phyloP scores from a whole-genome alignment of 2,888 invertebrate genomes.

The Aspidapion aeneum region DNA sequence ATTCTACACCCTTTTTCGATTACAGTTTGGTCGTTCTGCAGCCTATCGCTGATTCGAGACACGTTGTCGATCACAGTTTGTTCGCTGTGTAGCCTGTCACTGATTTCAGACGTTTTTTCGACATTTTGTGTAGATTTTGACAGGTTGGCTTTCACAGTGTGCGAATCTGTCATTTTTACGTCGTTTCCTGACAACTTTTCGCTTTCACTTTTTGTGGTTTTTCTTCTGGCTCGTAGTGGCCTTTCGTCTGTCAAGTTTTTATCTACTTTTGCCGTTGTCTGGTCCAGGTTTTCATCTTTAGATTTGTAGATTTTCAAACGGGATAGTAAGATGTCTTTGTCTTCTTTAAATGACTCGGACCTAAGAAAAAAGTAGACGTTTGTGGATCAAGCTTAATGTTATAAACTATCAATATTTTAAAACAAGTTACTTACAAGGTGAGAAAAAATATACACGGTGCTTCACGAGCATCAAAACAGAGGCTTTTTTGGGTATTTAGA shows the following conservation, averaged over 20 bases:
- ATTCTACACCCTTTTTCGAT: background rate
- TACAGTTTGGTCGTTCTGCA: background rate
- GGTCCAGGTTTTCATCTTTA: constrained; percentile 29
- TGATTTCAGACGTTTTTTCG: background rate
- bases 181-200: constrained; percentile 16
- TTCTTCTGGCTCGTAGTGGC: constrained; percentile 26
- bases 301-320: constrained; percentile 47
- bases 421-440: no score
- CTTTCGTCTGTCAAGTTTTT: constrained; percentile 10
- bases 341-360: constrained; percentile 72
- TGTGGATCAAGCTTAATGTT: no score
- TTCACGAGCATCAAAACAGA: no score
- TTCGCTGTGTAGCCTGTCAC: background rate
- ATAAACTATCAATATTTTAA: no score
- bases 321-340: constrained; percentile 52
- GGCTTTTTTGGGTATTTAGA: no score
- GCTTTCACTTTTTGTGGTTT: constrained; percentile 28
- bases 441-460: no score
- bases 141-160: background rate
- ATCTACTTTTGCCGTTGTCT: constrained; percentile 12
- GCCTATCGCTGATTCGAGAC: background rate
- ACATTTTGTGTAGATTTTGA: background rate
- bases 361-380: constrained; percentile 45
- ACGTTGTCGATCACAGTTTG: background rate
- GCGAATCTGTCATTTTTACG: background rate